Percentiles rank a stretch among this genome's conserved stretches.
These are phyloP conservation scores for Mesitornis unicolor DNA, from an alignment of 2,113 vertebrate genomes.

Conservation along the genomic window DNA sequence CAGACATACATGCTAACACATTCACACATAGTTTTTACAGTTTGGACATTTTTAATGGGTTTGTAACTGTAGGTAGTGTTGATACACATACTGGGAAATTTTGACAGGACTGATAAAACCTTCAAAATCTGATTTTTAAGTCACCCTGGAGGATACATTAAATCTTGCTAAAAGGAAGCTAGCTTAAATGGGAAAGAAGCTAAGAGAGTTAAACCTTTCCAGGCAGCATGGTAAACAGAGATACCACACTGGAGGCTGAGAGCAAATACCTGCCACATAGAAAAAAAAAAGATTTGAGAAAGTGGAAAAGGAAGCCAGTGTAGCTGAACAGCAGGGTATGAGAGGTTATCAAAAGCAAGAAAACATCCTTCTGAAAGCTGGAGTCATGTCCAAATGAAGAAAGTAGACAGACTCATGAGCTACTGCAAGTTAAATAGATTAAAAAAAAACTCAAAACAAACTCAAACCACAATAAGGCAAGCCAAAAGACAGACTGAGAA, in stretches of 20 bases:
- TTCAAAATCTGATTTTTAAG: constrained; percentile 27
- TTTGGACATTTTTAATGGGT: constrained; percentile 31
- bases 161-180: constrained; percentile 7
- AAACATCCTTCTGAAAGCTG: background rate
- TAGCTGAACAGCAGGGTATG: background rate
- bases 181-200: constrained; percentile 6
- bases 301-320: background rate
- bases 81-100: background rate
- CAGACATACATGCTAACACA: background rate
- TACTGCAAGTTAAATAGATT: background rate
- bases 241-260: background rate
- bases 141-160: constrained; percentile 33
- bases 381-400: background rate
- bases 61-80: constrained; percentile 30
- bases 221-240: background rate
- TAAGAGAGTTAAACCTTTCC: background rate
- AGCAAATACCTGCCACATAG: background rate
- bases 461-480: background rate
- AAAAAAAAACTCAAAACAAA: background rate
- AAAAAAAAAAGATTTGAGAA: background rate
- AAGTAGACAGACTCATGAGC: background rate
- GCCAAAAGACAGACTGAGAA: background rate
- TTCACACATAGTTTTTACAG: background rate
- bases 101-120: constrained; percentile 45
- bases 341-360: background rate